Base-by-base conservation (phyloP, 2,888 invertebrate genomes). In the Salpingus planirostris region DNA sequence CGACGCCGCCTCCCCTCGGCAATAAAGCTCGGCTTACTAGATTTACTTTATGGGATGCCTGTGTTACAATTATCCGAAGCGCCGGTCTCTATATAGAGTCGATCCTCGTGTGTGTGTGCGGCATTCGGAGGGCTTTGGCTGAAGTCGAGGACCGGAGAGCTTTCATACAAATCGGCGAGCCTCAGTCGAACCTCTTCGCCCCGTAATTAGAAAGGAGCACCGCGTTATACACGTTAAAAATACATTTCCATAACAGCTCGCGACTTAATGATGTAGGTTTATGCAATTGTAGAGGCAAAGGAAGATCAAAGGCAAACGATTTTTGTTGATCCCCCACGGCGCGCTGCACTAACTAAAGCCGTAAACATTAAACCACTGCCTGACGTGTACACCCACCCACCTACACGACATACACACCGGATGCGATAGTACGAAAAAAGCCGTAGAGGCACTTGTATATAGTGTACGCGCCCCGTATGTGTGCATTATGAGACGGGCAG, bases 181-280 rank as follows among this genome's bases (percentile, higher is more conserved):
- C 8, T 18, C 18, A 18, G 18, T 18, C 18, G 8, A 18, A 5
- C 18, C 18, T 18, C 18, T 18, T 18, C 18, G 5, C 5, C 18
- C 5, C 8, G 8, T 18, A 18, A 18, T 18, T 18, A 18, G 18
- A 18, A 18, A 18, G 18, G 5, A 8, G 5, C 18, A 5, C 18
- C 5, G 8, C 18, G 18, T 18, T 18, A 6, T 8, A 18, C n/a
- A n/a, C n/a, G n/a, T n/a, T 18, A 30, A 36, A 39, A 23, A 23
- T 23, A 10, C 38, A 40, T 40, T 46, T 43, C 41, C 42, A 36
- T 39, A 42, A 43, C 40, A 42, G 39, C 42, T 41, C 32, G 38
- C 34, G 22, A 35, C 42, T 39, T 46, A 46, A 46, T 38, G 46
- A 46, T 38, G 46, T 46, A 35, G 37, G 33, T 38, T 41, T 43